A percentile compares a stretch with the other conserved stretches of the same genome.
phyloP scores from a whole-genome alignment of 2,113 vertebrate genomes.

The Eira barbara region DNA sequence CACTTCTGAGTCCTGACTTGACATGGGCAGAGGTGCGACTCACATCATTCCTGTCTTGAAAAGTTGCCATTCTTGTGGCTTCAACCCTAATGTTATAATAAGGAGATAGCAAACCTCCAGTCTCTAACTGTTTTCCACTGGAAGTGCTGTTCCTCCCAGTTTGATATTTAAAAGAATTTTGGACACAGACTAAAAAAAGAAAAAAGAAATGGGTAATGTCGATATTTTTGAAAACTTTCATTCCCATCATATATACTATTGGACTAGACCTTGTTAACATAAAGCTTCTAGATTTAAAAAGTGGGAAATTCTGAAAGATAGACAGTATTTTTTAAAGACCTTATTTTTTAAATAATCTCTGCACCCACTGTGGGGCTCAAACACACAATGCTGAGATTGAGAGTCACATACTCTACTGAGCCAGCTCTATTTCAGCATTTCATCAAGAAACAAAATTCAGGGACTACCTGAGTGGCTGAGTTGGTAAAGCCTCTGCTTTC shows the following conservation, averaged over 20 bases:
- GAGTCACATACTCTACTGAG: not conserved
- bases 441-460: not conserved
- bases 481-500: not conserved
- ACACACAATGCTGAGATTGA: not conserved
- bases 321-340: not conserved
- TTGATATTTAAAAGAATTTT: not conserved
- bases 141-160: not conserved
- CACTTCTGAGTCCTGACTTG: too few species aligned
- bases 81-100: not conserved
- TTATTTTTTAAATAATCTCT: not conserved
- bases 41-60: accelerated
- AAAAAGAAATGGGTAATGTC: not conserved
- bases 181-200: not conserved
- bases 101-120: not conserved
- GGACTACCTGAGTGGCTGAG: not conserved
- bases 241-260: not conserved
- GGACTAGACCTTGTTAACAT: not conserved
- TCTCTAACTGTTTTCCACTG: not conserved
- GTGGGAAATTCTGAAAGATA: not conserved
- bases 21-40: not conserved
- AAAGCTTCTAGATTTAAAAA: not conserved
- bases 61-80: not conserved
- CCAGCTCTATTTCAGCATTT: not conserved
- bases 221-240: not conserved
- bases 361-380: not conserved